Evolutionary conservation across 2,113 vertebrate species (phyloP), one percentile per base, ranked within the genome.

Genomic region (Ancistrus triradiatus): DNA sequence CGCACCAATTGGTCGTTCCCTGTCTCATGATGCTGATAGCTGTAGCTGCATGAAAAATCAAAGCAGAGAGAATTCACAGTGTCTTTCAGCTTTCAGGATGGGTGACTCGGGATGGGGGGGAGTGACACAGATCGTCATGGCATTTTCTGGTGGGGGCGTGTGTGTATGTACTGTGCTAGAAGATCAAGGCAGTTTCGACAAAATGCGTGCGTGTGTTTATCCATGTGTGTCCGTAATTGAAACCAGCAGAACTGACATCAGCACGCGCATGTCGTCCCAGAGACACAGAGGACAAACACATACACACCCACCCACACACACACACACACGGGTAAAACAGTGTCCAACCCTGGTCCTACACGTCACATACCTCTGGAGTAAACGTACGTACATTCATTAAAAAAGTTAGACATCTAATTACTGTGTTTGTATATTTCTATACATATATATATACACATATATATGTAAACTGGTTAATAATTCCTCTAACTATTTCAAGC

Each of bases 21-120:
- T 33, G 28, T 33, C 28, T 33, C 28, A 33, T 5, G 4, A 33
- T 33, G 28, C 28, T 33, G 28, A 33, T 33, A 5, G 28, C 9
- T 33, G 35, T 10, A 38, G 35, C 13, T 38, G 11, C 35, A 7
- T 38, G 35, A 38, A 48, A 15, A 57, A 18, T 63, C 44, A 56
- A 57, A 55, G 55, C 35, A 38, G 44, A 61, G 44, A 69, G 62
- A 64, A 65, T 70, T 72, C 74, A 75, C 74, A 75, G 74, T 75
- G 74, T 75, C 69, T 68, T 75, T 75, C 60, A 72, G 69, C 74
- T 72, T 75, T 75, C 66, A 40, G 46, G 46, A 72, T 64, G 60
- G 65, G 74, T 71, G 64, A 44, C 11, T 18, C 31, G 69, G 56
- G 53, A 59, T 59, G 68, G 42, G 38, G 57, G 38, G 57, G 15